Evolutionary conservation across 2,797 vertebrate species (phyloP), one percentile per base, ranked within the genome.

Genomic region (Channallabes apus): DNA sequence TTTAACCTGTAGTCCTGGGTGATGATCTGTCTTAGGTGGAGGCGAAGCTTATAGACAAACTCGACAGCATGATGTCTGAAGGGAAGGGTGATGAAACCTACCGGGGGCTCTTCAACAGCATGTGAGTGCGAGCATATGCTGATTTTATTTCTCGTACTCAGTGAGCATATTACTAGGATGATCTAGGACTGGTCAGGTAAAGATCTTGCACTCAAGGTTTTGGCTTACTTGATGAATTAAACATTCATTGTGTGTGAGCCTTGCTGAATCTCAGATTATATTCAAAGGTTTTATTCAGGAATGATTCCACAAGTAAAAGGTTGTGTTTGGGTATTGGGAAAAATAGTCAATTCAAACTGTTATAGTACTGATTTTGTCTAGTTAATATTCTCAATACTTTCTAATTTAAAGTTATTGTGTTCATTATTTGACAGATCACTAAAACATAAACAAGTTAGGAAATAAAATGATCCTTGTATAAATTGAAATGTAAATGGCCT

Each of bases 61-160:
- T 99, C 93, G 98, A 99, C 94, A 99, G 98, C 93, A 95, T 99
- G 85, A 98, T 99, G 98, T 99, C 98, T 0, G 98, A 99, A 90
- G 98, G 98, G 91, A 99, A 98, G 96, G 98, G 98, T 86, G 98
- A 99, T 0, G 98, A 99, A 92, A 99, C 97, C 0, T 99, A 99
- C 94, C 92, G 98, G 73, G 98, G 99, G 88, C 96, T 97, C 91
- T 97, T 97, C 94, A 97, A 96, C 91, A 97, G 96, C 94, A 97
- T 97, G 90, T 90, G 85, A 90, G 85, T 88, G 24, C 84, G 14
- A 61, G 20, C 4, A 15, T 20, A 20, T 61, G 56, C 14, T 27
- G 24, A 29, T 51, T 22, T 64, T 22, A 65, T 51, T 67, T 18
- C n/a, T 80, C 17, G 14, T 24, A 32, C 51, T 14, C 22, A 69